Base-by-base conservation (phyloP, 2,113 vertebrate species). In the Aptenodytes forsteri region DNA sequence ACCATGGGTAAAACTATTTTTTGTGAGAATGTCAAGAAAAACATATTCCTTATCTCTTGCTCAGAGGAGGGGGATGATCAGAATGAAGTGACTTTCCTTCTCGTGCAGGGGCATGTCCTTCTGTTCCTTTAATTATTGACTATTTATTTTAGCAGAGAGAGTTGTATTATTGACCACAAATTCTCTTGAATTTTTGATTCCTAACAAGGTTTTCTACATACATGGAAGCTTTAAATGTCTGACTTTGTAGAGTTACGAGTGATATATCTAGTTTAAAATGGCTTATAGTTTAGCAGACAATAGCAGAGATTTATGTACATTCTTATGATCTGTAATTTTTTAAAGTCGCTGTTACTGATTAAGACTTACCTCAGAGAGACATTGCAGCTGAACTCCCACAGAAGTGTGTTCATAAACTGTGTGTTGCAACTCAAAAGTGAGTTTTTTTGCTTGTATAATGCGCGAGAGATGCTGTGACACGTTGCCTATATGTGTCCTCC, bases 141-240 rank as follows among this genome's bases (percentile, higher is more conserved):
- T 95, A 73, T 91, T 90, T 90, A 94, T 96, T 96, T 91, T 93
- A 95, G 61, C 30, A 79, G 23, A 75, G 26, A 55, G 18, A 34
- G 13, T 81, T 59, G 11, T 61, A 30, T 78, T 89, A 82, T 7
- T 93, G 69, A 61, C 36, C 47, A 36, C 19, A 76, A 56, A 56
- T 79, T 67, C 19, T 80, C 56, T 65, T 64, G 38, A 87, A 30
- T 82, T 93, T 91, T 88, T 76, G 9, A 52, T 90, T 90, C 54
- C 25, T 96, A 65, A 64, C 47, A 61, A 82, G 42, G 6, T 76
- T 87, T 96, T 70, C 56, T 93, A 40, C 2, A 1, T 67, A 69
- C 4, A 5, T 55, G 50, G 34, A 77, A 89, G 76, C 50, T 73
- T 93, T 95, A 87, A 93, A 55, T 89, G 55, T 71, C 65, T 89